These are phyloP conservation scores for Bolinopsis microptera DNA, from an alignment of 37 sponge, comb jelly and placozoan genomes.

Conservation along the genomic window DNA sequence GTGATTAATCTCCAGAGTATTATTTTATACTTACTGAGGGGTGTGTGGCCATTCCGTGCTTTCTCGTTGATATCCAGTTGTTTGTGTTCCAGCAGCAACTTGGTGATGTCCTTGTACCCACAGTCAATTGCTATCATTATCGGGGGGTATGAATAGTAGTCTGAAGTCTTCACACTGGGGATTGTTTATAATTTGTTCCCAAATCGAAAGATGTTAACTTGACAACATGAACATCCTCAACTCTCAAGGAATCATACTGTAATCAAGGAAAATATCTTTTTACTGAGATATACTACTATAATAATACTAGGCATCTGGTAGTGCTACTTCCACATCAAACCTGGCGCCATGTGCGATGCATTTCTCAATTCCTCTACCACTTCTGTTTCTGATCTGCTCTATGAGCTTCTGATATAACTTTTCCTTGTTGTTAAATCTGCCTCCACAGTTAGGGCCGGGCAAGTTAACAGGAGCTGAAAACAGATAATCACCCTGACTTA, in stretches of 20 bases:
- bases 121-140: constrained; percentile 62
- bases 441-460: background rate
- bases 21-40: constrained; percentile 20
- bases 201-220: too few species aligned
- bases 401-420: constrained; percentile 49
- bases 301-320: too few species aligned
- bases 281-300: too few species aligned
- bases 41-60: constrained; percentile 11
- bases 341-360: constrained; percentile 44
- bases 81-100: constrained; percentile 48
- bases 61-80: constrained; percentile 35
- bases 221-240: too few species aligned
- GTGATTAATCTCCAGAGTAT: too few species aligned
- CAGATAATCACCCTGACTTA: too few species aligned
- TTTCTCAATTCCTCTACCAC: constrained; percentile 25
- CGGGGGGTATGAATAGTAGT: constrained; percentile 49
- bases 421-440: constrained; percentile 32
- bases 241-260: too few species aligned
- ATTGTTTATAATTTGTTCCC: too few species aligned
- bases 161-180: background rate
- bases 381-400: constrained; percentile 41
- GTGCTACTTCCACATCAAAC: too few species aligned
- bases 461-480: too few species aligned
- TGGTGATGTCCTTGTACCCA: constrained; percentile 66
- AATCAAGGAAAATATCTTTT: too few species aligned